Conservation (phyloP, 1,140 invertebrate genomes). For the Coenobita brevimanus region DNA sequence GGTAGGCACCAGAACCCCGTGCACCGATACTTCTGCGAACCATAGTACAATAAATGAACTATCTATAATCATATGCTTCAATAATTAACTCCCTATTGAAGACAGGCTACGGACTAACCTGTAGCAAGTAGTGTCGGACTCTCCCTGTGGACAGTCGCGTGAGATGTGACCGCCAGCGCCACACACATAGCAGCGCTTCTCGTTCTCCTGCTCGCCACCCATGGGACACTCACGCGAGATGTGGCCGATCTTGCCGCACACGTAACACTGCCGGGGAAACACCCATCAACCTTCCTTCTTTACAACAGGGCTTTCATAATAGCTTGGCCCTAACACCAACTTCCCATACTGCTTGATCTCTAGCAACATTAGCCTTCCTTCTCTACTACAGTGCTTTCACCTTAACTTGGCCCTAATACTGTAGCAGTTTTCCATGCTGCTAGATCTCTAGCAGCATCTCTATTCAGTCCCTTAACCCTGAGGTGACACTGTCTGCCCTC, state of each 20-base stretch:
- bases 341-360: neutral
- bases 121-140: conserved; percentile 68
- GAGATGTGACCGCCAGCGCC: conserved; percentile 91
- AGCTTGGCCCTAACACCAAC: neutral
- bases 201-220: conserved; percentile 71
- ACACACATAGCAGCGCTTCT: conserved; percentile 87
- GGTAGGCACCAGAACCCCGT: too few relatives aligned
- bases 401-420: too few relatives aligned
- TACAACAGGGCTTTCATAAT: neutral
- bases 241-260: conserved; percentile 91
- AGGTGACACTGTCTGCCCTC: too few relatives aligned
- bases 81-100: too few relatives aligned
- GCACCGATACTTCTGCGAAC: too few relatives aligned
- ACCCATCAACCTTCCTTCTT: neutral
- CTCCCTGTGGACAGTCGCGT: conserved; percentile 84
- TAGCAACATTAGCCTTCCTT: neutral
- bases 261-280: conserved; percentile 80
- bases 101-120: too few relatives aligned
- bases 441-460: too few relatives aligned
- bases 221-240: conserved; percentile 89
- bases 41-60: too few relatives aligned
- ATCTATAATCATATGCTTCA: too few relatives aligned
- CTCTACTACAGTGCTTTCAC: too few relatives aligned
- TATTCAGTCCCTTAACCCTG: too few relatives aligned
- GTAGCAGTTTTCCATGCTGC: too few relatives aligned